A percentile compares a stretch with the other conserved stretches of the same genome.
Evolutionary conservation across 1,140 invertebrate genomes (phyloP).

Genomic region (Sogatella furcifera): DNA sequence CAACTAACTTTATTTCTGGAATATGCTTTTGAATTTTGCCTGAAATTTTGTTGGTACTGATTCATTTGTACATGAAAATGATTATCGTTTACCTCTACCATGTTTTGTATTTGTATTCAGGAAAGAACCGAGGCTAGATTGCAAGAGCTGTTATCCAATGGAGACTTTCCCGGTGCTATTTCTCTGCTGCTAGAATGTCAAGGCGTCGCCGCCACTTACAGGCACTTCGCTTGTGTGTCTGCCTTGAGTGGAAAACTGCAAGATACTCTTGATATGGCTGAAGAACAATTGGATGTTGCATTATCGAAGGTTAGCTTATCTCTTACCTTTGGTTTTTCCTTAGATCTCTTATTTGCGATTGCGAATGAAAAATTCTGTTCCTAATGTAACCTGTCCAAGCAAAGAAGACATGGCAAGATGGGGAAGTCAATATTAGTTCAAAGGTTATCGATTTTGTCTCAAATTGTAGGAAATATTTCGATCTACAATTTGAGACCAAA

Average conservation of each 20-base stretch:
- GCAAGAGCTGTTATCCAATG: conserved; percentile 65
- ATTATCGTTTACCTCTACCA: neutral
- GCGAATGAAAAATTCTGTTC: too few relatives aligned
- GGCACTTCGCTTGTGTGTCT: conserved; percentile 76
- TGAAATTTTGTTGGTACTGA: neutral
- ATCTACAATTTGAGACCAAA: too few relatives aligned
- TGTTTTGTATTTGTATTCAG: conserved; percentile 34
- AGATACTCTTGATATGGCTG: conserved; percentile 83
- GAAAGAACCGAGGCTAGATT: conserved; percentile 74
- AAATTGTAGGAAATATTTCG: too few relatives aligned
- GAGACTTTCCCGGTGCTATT: conserved; percentile 84
- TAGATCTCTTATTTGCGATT: too few relatives aligned
- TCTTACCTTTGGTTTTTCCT: too few relatives aligned
- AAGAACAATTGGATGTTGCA: conserved; percentile 82
- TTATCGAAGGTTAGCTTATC: conserved; percentile 52
- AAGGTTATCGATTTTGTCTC: too few relatives aligned
- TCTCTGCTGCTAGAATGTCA: conserved; percentile 78
- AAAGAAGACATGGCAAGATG: too few relatives aligned
- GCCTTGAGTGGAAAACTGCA: conserved; percentile 78
- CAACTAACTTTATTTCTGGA: too few relatives aligned
- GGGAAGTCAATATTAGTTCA: too few relatives aligned
- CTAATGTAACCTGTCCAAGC: too few relatives aligned
- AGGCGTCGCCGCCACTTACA: conserved; percentile 66
- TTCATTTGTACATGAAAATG: too few relatives aligned
- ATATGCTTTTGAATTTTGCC: too few relatives aligned